Percentiles rank a stretch among this genome's conserved stretches.
phyloP scores from a whole-genome alignment of 2,113 vertebrate species.

The Pseudorectes ferrugineus region DNA sequence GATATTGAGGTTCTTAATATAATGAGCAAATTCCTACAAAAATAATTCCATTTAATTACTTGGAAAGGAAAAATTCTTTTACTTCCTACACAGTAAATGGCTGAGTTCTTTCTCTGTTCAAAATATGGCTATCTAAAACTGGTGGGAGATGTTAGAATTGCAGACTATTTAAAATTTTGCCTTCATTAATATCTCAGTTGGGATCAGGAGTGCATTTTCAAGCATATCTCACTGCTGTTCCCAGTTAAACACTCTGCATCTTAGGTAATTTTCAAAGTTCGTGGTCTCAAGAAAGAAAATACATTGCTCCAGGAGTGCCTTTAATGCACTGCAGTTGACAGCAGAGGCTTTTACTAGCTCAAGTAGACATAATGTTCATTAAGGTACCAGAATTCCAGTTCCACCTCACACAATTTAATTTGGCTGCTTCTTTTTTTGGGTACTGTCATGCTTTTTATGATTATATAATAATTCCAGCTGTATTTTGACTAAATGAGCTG shows the following conservation, averaged over 20 bases:
- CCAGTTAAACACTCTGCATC: background rate
- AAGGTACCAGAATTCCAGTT: background rate
- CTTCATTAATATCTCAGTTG: background rate
- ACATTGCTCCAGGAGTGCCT: background rate
- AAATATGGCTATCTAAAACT: background rate
- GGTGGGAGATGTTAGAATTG: background rate
- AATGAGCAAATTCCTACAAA: background rate
- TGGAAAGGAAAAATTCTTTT: background rate
- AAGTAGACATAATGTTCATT: rapidly evolving
- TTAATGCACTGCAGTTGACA: background rate
- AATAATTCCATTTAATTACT: background rate
- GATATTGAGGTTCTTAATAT: background rate
- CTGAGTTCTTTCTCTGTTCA: rapidly evolving
- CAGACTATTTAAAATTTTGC: background rate
- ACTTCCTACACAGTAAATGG: background rate
- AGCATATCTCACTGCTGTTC: background rate
- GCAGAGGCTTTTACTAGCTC: background rate
- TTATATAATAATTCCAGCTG: background rate
- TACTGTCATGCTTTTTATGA: background rate
- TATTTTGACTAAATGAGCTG: background rate
- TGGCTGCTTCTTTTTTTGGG: background rate
- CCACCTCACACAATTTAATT: background rate
- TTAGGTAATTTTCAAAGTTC: background rate
- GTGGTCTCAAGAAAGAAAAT: background rate
- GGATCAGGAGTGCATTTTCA: background rate